Base-by-base conservation (phyloP, 2,888 invertebrate genomes). In the Branchipolynoe longqiensis region DNA sequence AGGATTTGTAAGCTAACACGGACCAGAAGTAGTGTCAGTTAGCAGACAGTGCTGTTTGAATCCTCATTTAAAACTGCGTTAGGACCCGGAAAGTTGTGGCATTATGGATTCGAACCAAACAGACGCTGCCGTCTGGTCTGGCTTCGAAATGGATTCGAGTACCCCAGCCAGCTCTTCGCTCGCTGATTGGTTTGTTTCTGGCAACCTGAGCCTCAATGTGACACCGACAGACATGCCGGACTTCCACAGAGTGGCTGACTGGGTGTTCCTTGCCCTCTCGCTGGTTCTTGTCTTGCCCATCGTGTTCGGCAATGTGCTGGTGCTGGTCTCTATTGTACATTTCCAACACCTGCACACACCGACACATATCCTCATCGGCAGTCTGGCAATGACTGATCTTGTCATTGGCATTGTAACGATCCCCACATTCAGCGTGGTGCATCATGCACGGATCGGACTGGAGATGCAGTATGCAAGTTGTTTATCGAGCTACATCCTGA, bases 361-460 rank as follows among this genome's bases (percentile, higher is more conserved):
- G 2, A 84, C 84, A 2, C 59, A 73, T 25, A 74, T 84, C 41
- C 41, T 84, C 12, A 69, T 84, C 25, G 69, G n/a, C 73, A 84
- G 84, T 28, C 84, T 84, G 69, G 84, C 84, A 0, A 41, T 41
- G 22, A 38, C 84, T 8, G 84, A 84, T 28, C 73, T 84, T 48
- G 18, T 84, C 14, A 74, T 84, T 2, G 84, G 84, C 22, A 48
- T 73, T 38, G 84, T 84, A 1, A 84, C 84, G 4, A 41, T 64
- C 6, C 84, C 84, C 18, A 36, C 56, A 0, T 73, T 84, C 31
- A 25, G 62, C 64, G 54, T 84, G 40, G 64, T 84, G 6, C 84
- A 84, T 74, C 69, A 74, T 18, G 54, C n/a, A 4, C 28, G 64
- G 6, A 41, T 84, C 31, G 74, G 84, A 0, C 56, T 84, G 33